A percentile compares a stretch with the other conserved stretches of the same genome.
These are phyloP conservation scores for Lamellibrachia satsuma DNA, from an alignment of 2,888 invertebrate species.

Conservation along the genomic window DNA sequence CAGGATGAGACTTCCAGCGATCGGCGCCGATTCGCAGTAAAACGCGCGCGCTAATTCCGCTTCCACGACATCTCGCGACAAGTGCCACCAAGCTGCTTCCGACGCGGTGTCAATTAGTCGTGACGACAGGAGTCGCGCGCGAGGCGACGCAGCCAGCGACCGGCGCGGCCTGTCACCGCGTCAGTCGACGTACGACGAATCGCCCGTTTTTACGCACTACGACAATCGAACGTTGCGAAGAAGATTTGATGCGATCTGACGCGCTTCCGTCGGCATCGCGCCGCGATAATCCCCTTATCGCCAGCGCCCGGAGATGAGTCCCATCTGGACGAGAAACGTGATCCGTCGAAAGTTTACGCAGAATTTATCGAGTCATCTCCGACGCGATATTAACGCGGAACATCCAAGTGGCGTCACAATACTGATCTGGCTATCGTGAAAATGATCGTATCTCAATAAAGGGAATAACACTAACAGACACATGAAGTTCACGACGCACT, in stretches of 20 bases:
- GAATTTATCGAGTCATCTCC: conserved; percentile 2
- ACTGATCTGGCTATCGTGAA: neutral
- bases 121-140: neutral
- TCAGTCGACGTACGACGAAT: neutral
- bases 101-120: neutral
- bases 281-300: neutral
- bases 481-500: neutral
- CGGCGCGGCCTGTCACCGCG: neutral
- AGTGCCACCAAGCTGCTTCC: neutral
- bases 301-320: neutral
- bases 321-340: neutral
- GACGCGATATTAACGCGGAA: neutral
- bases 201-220: neutral
- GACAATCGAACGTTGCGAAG: neutral
- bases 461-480: neutral
- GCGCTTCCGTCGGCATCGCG: neutral
- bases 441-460: neutral
- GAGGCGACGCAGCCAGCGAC: neutral
- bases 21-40: neutral
- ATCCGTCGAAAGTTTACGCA: neutral
- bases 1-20: neutral
- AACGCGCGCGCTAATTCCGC: neutral
- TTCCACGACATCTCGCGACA: neutral
- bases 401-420: neutral
- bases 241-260: conserved; percentile 13